phyloP scores from a whole-genome alignment of 2,797 vertebrate genomes.

The Protonibea diacanthus region DNA sequence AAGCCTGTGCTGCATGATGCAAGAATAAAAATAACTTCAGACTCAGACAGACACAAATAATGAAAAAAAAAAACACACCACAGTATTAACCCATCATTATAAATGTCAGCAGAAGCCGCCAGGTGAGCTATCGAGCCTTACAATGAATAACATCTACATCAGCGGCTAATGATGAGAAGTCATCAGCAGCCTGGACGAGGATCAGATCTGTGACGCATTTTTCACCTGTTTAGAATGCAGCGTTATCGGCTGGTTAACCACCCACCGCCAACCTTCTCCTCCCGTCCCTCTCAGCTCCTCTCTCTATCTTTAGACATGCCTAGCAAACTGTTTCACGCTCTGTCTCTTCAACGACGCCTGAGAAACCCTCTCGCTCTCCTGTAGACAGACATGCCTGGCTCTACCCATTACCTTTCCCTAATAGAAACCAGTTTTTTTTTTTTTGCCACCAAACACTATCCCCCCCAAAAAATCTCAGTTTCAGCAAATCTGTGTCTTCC shows the following conservation, averaged over 20 bases:
- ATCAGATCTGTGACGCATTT: constrained; percentile 64
- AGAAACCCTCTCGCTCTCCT: constrained; percentile 47
- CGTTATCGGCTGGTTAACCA: constrained; percentile 70
- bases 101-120: constrained; percentile 22
- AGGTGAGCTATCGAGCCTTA: constrained; percentile 25
- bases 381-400: constrained; percentile 53
- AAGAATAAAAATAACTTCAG: constrained; percentile 24
- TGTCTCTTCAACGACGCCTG: constrained; percentile 58
- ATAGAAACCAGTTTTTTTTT: constrained; percentile 54
- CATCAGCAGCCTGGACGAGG: constrained; percentile 39
- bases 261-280: constrained; percentile 62
- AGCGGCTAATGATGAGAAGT: constrained; percentile 41
- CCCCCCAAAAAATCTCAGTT: constrained; percentile 49
- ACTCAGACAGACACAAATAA: constrained; percentile 10
- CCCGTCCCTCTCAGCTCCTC: constrained; percentile 55
- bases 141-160: constrained; percentile 39
- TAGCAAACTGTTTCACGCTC: constrained; percentile 72
- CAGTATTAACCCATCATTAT: constrained; percentile 16
- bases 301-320: constrained; percentile 75
- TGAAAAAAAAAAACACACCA: constrained; percentile 10
- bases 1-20: not conserved
- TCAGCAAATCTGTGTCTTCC: constrained; percentile 64
- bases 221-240: constrained; percentile 74
- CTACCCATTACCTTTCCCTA: constrained; percentile 61
- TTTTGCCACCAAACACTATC: constrained; percentile 43